These are phyloP conservation scores for Amphibalanus amphitrite DNA, from an alignment of 1,140 invertebrate genomes.

Conservation along the genomic window DNA sequence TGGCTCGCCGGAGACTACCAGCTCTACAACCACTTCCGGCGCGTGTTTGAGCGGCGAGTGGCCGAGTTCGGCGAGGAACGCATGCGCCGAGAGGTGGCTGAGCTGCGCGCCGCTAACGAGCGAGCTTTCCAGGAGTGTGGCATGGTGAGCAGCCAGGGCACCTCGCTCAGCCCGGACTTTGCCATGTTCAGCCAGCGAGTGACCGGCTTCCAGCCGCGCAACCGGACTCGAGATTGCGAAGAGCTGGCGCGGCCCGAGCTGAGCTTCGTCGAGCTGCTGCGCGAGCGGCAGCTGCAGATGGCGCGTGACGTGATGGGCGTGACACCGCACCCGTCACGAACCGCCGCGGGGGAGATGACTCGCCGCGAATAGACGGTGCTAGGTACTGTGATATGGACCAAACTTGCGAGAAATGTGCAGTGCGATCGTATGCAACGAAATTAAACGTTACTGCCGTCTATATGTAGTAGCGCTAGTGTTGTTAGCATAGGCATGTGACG, in stretches of 20 bases:
- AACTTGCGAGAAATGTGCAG: too few relatives aligned
- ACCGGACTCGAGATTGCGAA: background rate
- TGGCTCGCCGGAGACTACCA: slow-evolving; percentile 14
- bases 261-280: background rate
- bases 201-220: background rate
- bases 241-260: background rate
- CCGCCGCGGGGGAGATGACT: too few relatives aligned
- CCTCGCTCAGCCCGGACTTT: background rate
- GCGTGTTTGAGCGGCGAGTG: slow-evolving; percentile 12
- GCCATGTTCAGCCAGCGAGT: background rate
- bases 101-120: slow-evolving; percentile 7
- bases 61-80: slow-evolving; percentile 12
- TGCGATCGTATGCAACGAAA: too few relatives aligned
- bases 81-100: slow-evolving; percentile 13
- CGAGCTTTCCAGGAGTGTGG: slow-evolving; percentile 7
- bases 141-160: background rate
- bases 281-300: background rate
- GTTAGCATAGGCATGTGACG: too few relatives aligned
- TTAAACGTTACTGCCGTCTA: too few relatives aligned
- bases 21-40: slow-evolving; percentile 12
- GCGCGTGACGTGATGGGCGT: too few relatives aligned
- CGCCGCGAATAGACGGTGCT: too few relatives aligned
- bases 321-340: too few relatives aligned
- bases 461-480: too few relatives aligned
- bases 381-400: too few relatives aligned